phyloP scores from a whole-genome alignment of 1,140 invertebrate genomes.

The Zaprionus camerounensis region DNA sequence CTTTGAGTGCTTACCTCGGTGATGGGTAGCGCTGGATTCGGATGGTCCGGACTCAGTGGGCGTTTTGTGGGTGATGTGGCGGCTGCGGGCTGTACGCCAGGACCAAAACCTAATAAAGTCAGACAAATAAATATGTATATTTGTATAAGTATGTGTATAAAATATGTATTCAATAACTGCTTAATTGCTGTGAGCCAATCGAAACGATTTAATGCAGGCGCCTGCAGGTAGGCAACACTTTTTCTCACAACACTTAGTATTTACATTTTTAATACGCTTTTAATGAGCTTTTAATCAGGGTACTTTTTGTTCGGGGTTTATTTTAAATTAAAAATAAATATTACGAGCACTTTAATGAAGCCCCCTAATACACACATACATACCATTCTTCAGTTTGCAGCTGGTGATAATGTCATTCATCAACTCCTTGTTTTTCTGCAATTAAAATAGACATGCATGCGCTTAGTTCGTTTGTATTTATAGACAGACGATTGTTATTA shows the following conservation, averaged over 20 bases:
- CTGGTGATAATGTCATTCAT: slow-evolving; percentile 88
- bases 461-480: slow-evolving; percentile 15
- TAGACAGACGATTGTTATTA: slow-evolving; percentile 5
- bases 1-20: slow-evolving; percentile 85
- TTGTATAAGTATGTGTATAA: too few species aligned
- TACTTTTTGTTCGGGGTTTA: neutral
- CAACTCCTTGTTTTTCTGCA: slow-evolving; percentile 89
- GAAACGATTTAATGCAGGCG: slow-evolving; percentile 13
- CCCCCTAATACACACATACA: slow-evolving; percentile 45
- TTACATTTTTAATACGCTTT: slow-evolving; percentile 13
- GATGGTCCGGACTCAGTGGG: slow-evolving; percentile 86
- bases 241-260: slow-evolving; percentile 10
- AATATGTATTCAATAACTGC: slow-evolving; percentile 11
- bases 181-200: neutral
- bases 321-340: slow-evolving; percentile 25
- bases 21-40: slow-evolving; percentile 87
- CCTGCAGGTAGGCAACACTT: slow-evolving; percentile 31
- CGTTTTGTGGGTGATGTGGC: slow-evolving; percentile 85
- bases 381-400: slow-evolving; percentile 88
- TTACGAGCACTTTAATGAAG: neutral
- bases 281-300: slow-evolving; percentile 27
- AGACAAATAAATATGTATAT: slow-evolving; percentile 4
- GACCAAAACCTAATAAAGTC: slow-evolving; percentile 85
- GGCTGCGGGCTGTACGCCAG: slow-evolving; percentile 83
- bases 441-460: slow-evolving; percentile 69